Conservation (phyloP, 2,888 invertebrate genomes). For the Cheilosia scutellata region DNA sequence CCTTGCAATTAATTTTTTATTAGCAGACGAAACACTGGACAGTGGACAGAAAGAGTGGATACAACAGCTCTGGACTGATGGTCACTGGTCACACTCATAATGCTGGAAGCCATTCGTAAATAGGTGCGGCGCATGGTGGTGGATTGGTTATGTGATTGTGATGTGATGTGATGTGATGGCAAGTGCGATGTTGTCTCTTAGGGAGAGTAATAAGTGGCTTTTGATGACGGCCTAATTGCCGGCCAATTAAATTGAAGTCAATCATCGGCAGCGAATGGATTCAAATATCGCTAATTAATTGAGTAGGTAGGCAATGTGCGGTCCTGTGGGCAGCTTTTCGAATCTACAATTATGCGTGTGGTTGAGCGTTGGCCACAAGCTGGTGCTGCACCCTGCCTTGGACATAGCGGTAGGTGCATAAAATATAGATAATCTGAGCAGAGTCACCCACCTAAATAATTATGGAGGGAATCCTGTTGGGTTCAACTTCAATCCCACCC, state of each 20-base stretch:
- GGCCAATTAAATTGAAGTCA: slow-evolving; percentile 74
- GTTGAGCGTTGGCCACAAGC: slow-evolving; percentile 56
- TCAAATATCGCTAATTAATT: slow-evolving; percentile 73
- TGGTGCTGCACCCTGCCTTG: slow-evolving; percentile 15
- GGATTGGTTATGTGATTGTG: not conserved
- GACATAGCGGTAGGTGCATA: not conserved
- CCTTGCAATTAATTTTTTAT: slow-evolving; percentile 62
- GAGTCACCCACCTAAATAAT: slow-evolving; percentile 2
- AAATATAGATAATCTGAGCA: not conserved
- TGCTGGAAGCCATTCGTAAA: slow-evolving; percentile 14
- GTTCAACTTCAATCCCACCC: not conserved
- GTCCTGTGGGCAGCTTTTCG: slow-evolving; percentile 36
- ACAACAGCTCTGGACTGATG: slow-evolving; percentile 9
- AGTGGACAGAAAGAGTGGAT: slow-evolving; percentile 8
- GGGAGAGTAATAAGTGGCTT: slow-evolving; percentile 54
- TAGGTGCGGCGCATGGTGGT: slow-evolving; percentile 12
- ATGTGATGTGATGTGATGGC: slow-evolving; percentile 3
- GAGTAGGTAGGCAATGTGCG: slow-evolving; percentile 46
- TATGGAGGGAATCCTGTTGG: slow-evolving; percentile 3
- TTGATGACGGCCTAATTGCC: slow-evolving; percentile 74
- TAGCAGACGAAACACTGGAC: slow-evolving; percentile 25
- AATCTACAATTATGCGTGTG: slow-evolving; percentile 39
- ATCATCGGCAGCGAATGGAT: slow-evolving; percentile 59
- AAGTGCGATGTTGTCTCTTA: slow-evolving; percentile 30
- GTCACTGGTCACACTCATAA: slow-evolving; percentile 29